A percentile compares a stretch with the other conserved stretches of the same genome.
Conservation (phyloP, 2,797 vertebrate genomes). For the Ara ararauna region DNA sequence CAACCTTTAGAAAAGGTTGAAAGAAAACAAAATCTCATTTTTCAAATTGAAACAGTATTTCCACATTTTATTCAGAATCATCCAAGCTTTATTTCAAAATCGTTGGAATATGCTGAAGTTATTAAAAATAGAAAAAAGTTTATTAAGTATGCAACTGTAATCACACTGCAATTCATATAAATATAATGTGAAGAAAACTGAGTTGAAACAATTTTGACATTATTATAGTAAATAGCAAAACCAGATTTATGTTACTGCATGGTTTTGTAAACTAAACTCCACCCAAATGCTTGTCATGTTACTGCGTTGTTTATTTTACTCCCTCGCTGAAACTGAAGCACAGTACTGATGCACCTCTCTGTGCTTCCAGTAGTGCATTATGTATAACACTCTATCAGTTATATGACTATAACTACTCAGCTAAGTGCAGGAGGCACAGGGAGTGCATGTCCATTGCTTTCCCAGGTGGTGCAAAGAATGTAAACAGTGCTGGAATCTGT, state of each 20-base stretch:
- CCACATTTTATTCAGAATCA: background rate
- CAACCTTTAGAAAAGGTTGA: background rate
- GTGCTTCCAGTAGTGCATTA: fast-evolving
- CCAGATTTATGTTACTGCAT: background rate
- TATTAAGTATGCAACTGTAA: background rate
- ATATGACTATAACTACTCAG: background rate
- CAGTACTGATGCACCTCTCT: background rate
- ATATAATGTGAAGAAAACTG: background rate
- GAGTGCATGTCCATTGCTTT: fast-evolving
- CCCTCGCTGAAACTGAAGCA: background rate
- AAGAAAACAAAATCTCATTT: background rate
- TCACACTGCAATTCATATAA: background rate
- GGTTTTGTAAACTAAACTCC: background rate
- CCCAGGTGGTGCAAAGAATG: background rate
- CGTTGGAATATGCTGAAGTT: background rate
- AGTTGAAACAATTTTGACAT: background rate
- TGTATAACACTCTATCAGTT: fast-evolving
- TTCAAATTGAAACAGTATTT: background rate
- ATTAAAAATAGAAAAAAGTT: background rate
- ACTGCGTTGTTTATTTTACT: background rate
- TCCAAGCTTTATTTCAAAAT: background rate
- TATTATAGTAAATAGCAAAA: background rate
- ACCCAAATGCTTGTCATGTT: background rate
- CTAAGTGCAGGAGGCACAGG: background rate
- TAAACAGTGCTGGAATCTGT: background rate